These are phyloP conservation scores for Argya squamiceps DNA, from an alignment of 2,797 vertebrate genomes.

Conservation along the genomic window DNA sequence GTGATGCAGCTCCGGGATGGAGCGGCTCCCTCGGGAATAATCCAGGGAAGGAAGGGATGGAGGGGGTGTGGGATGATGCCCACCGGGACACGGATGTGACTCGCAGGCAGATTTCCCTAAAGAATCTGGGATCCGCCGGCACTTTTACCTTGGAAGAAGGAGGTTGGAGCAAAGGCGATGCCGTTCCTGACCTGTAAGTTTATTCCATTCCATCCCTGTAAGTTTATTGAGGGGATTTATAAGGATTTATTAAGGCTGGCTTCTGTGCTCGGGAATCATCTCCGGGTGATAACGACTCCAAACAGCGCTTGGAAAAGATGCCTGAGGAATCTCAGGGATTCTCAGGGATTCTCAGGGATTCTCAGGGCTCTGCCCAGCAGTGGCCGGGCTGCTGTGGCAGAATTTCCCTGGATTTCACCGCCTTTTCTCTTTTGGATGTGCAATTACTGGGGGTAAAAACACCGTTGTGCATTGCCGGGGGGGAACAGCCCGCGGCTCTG, in stretches of 20 bases:
- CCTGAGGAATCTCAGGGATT: background rate
- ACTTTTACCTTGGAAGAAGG: background rate
- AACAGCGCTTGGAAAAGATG: background rate
- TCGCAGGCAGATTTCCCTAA: background rate
- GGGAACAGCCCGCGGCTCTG: background rate
- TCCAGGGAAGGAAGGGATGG: constrained; percentile 46
- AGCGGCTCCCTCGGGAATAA: constrained; percentile 28
- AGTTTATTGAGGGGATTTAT: background rate
- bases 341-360: background rate
- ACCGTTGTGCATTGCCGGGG: background rate
- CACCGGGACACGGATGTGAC: background rate
- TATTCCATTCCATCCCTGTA: background rate
- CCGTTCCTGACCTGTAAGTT: background rate
- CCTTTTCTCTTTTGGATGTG: background rate
- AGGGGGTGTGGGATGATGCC: background rate
- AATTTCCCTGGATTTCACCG: background rate
- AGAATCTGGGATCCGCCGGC: constrained; percentile 4
- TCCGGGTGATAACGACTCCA: background rate
- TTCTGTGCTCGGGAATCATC: background rate
- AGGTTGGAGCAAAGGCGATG: background rate
- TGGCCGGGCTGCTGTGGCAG: background rate
- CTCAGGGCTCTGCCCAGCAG: constrained; percentile 31
- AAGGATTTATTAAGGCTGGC: background rate
- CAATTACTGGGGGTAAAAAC: background rate
- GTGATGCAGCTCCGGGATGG: background rate